Evolutionary conservation across 2,113 vertebrate species (phyloP), one percentile per base, ranked within the genome.

Genomic region (Xiphophorus couchianus): DNA sequence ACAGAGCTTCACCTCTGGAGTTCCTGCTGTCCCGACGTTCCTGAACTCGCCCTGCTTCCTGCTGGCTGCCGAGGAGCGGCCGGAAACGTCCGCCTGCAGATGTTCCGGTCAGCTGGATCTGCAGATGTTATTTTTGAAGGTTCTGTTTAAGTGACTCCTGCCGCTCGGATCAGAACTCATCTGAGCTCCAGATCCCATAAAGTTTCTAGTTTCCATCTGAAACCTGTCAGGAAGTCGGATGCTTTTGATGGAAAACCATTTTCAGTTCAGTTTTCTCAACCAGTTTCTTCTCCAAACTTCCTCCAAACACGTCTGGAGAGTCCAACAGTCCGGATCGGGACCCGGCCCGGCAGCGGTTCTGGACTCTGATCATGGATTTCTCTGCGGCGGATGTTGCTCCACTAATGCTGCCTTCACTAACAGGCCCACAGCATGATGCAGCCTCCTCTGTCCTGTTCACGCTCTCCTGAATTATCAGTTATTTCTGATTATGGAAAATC

Each of bases 11-110:
- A 29, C 39, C 19, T 22, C 22, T 0, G 15, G 11, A 81, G 54
- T 61, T 17, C 73, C 15, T 10, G 71, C 73, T 62, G 62, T 6
- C 14, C 42, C 27, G 27, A 61, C 44, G 74, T 71, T 73, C 84
- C 51, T 74, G 35, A 35, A 37, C 35, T 37, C 35, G 35, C 35
- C 35, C 35, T 35, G 86, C 63, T 69, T 68, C 78, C 82, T 69
- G 4, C 82, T 14, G 81, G 85, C 66, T 0, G 39, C 13, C 0
- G 48, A 80, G 88, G 86, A 86, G 84, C 0, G 88, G 69, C 88
- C 68, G 77, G 84, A 87, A 63, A 22, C 27, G 15, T 62, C 42
- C 62, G 2, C 44, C 9, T 3, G 63, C 65, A 64, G 39, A 0
- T 73, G 58, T 84, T 62, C 22, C 70, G 71, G 39, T 31, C 77